Percentiles rank a stretch among this genome's conserved stretches.
Conservation (phyloP, 2,113 vertebrate species). For the Trochalopteron elliotii region DNA sequence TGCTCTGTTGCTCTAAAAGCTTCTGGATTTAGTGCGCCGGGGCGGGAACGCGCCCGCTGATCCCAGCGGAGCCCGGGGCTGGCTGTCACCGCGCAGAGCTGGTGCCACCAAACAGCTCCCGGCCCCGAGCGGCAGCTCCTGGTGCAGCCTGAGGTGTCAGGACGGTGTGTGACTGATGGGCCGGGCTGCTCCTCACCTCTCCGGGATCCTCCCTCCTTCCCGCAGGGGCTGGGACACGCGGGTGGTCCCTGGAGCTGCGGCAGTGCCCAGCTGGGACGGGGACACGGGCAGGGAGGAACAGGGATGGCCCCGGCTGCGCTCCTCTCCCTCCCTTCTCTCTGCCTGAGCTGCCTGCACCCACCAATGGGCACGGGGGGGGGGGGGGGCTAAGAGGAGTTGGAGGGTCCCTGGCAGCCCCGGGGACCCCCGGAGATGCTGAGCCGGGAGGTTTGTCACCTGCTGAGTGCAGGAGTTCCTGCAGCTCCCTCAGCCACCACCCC, state of each 20-base stretch:
- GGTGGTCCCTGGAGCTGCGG: not conserved
- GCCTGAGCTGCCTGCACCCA: accelerated
- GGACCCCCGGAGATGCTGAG: not conserved
- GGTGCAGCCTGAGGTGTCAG: not conserved
- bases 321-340: not conserved
- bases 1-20: slow-evolving; percentile 28
- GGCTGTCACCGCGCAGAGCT: not conserved
- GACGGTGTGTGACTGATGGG: accelerated
- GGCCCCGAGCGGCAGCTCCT: not conserved
- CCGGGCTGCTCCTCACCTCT: not conserved
- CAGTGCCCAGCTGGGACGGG: not conserved
- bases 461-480: not conserved
- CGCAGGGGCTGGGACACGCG: not conserved
- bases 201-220: not conserved
- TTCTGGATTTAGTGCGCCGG: slow-evolving; percentile 4
- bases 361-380: accelerated
- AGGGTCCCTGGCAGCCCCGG: not conserved
- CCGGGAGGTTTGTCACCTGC: not conserved
- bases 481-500: not conserved
- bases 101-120: not conserved
- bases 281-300: not conserved
- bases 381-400: not conserved
- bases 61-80: not conserved
- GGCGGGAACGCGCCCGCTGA: not conserved
- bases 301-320: not conserved